Conservation (phyloP, 2,888 invertebrate genomes). For the Tribolium freemani region DNA sequence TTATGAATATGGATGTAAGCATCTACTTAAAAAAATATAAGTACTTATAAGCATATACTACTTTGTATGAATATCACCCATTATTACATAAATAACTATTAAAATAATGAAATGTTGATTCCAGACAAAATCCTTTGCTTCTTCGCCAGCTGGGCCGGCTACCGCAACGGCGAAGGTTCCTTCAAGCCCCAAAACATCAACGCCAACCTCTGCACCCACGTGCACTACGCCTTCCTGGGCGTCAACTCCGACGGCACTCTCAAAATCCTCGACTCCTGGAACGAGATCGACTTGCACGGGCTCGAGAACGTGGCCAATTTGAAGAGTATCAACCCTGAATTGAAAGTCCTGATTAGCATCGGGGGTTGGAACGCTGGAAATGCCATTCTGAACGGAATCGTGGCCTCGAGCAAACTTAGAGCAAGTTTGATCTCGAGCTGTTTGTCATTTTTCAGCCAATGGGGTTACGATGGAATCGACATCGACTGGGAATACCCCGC, state of each 20-base stretch:
- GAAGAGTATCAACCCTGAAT: constrained; percentile 69
- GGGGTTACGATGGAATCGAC: constrained; percentile 37
- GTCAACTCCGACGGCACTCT: constrained; percentile 71
- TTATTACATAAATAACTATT: too few species aligned
- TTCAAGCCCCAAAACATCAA: constrained; percentile 78
- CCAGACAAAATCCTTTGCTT: constrained; percentile 32
- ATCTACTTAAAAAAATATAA: too few species aligned
- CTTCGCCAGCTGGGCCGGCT: constrained; percentile 37
- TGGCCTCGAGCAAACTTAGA: constrained; percentile 59
- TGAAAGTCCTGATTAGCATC: constrained; percentile 74
- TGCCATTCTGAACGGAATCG: constrained; percentile 51
- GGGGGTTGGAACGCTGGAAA: constrained; percentile 75
- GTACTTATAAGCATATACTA: too few species aligned
- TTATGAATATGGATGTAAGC: too few species aligned
- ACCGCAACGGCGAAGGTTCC: constrained; percentile 73
- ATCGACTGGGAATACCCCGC: constrained; percentile 41
- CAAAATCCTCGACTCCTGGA: constrained; percentile 70
- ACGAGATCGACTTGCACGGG: constrained; percentile 35
- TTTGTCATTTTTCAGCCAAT: constrained; percentile 12
- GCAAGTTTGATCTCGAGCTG: constrained; percentile 44
- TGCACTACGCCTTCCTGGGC: constrained; percentile 82
- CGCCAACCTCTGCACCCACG: constrained; percentile 79
- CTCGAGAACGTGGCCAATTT: constrained; percentile 57
- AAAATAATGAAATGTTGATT: neutral
- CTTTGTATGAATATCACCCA: too few species aligned